Base-by-base conservation (phyloP, 2,797 vertebrate species). In the Valencia hispanica region DNA sequence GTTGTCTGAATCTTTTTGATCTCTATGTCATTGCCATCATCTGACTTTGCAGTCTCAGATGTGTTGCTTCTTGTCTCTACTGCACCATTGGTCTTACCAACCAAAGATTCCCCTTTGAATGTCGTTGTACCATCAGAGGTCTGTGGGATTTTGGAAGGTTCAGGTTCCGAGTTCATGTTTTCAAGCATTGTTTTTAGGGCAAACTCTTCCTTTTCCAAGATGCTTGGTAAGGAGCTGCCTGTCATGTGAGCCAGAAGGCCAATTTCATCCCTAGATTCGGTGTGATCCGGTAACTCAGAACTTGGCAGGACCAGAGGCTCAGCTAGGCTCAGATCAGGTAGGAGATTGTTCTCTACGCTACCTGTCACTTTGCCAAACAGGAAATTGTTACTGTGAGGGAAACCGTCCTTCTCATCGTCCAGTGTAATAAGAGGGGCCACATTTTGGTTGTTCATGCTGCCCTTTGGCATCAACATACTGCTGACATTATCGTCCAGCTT, bases 1-100 rank as follows among this genome's bases (percentile, higher is more conserved):
- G 90, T 98, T 10, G 97, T 99, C 88, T 96, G 97, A 89, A 98
- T 98, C 92, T 97, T 98, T 90, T 95, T 95, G 65, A 94, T 94
- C 86, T 98, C 97, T 79, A 97, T 98, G 61, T 97, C 97, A 87
- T 96, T 97, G 79, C 96, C 94, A 78, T 97, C 96, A 12, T 97
- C 97, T 53, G 95, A 96, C 85, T 94, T 94, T 87, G 97, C 97
- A 0, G 96, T 95, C 80, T 98, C 97, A 73, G 96, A 97, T 73
- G 94, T 91, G 77, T 95, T 93, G 91, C 95, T 96, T 83, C 94
- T 93, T 39, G 92, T 94, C 73, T 98, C 96, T 78, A 86, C 95
- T 74, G 93, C 90, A 0, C 82, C 59, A 39, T 77, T 53, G 45
- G 41, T 79, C 72, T 80, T 81, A 43, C 76, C 90, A 73, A 86